Conservation (phyloP, 2,797 vertebrate genomes). For the Argya squamiceps region DNA sequence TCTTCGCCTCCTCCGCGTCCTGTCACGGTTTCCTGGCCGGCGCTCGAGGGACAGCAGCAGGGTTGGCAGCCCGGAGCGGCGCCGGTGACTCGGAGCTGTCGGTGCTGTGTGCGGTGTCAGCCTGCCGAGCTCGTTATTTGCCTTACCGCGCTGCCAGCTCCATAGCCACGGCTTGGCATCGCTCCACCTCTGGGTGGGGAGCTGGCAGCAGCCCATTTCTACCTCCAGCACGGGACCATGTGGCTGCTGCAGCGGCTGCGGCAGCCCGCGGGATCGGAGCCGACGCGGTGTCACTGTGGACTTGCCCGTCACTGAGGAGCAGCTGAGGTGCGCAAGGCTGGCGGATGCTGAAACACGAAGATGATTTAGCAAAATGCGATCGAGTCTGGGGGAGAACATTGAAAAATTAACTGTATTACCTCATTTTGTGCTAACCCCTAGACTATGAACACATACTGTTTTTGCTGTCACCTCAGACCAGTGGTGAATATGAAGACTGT, state of each 20-base stretch:
- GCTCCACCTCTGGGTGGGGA: background rate
- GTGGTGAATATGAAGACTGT: background rate
- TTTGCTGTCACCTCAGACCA: background rate
- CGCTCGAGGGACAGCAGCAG: background rate
- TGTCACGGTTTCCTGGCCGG: background rate
- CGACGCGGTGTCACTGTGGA: background rate
- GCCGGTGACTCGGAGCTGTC: background rate
- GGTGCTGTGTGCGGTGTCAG: background rate
- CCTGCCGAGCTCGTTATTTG: background rate
- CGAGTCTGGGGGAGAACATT: background rate
- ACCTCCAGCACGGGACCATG: background rate
- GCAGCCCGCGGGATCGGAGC: background rate
- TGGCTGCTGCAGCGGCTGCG: background rate
- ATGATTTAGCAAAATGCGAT: background rate
- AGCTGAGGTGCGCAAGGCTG: background rate
- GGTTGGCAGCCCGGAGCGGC: background rate
- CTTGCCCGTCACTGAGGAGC: background rate
- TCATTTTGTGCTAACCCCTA: background rate
- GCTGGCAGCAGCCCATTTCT: background rate
- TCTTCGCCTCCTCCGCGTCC: background rate
- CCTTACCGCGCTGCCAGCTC: background rate
- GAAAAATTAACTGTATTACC: background rate
- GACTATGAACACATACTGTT: background rate
- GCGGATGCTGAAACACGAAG: background rate
- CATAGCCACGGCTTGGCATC: accelerated